phyloP scores from a whole-genome alignment of 2,888 invertebrate genomes.

The Trimorus sp. region DNA sequence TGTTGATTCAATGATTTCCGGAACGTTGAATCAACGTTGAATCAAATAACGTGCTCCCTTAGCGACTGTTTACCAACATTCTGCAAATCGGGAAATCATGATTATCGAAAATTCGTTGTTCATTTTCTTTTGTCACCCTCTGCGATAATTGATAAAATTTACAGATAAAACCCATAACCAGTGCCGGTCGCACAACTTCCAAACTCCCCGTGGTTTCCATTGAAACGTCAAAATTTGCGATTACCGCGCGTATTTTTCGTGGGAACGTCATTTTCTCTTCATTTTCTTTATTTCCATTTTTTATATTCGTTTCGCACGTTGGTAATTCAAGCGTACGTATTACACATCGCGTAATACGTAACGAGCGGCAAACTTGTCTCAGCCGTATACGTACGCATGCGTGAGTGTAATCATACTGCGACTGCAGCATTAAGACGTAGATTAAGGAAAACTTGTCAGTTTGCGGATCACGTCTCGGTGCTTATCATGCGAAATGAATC shows the following conservation, averaged over 20 bases:
- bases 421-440: slow-evolving; percentile 44
- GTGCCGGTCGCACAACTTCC: neutral
- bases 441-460: slow-evolving; percentile 45
- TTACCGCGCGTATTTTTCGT: neutral
- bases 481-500: slow-evolving; percentile 51
- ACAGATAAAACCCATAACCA: neutral
- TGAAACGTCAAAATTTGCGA: neutral
- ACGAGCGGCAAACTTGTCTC: slow-evolving; percentile 63
- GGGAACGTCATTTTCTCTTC: slow-evolving; percentile 28
- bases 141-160: neutral
- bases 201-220: neutral
- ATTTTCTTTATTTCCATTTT: slow-evolving; percentile 39
- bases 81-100: too few relatives aligned
- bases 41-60: too few relatives aligned
- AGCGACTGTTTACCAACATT: too few relatives aligned
- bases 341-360: slow-evolving; percentile 66
- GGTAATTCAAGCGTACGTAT: slow-evolving; percentile 63
- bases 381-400: slow-evolving; percentile 39
- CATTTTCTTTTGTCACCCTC: neutral
- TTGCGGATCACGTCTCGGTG: slow-evolving; percentile 26
- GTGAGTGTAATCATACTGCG: slow-evolving; percentile 45
- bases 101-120: too few relatives aligned
- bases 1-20: too few relatives aligned
- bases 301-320: slow-evolving; percentile 57
- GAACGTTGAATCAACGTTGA: too few relatives aligned